Conservation (phyloP, 1,140 invertebrate genomes). For the Papilio glaucus region DNA sequence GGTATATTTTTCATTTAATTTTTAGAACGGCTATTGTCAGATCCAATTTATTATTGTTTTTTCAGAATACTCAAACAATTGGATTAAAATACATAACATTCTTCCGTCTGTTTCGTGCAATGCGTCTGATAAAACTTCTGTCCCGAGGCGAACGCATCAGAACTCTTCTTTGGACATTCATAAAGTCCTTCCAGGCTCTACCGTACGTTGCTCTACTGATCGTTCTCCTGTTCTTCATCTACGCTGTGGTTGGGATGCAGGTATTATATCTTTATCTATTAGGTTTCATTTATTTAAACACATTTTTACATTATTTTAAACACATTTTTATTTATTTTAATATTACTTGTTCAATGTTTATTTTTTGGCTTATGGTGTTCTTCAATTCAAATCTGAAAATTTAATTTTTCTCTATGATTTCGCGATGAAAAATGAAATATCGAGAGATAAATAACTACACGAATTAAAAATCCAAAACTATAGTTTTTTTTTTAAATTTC, state of each 20-base stretch:
- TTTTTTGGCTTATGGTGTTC: no score
- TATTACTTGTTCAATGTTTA: no score
- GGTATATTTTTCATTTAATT: no score
- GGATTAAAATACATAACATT: conserved; percentile 98
- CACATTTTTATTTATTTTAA: no score
- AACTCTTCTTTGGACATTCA: conserved; percentile 99
- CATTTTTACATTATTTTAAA: no score
- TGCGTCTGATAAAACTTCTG: conserved; percentile 98
- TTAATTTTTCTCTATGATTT: no score
- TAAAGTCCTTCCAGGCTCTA: conserved; percentile 99
- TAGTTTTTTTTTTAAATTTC: conserved; percentile 58
- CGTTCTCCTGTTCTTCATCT: conserved; percentile 99
- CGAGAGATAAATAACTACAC: conserved; percentile 99
- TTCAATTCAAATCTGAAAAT: no score
- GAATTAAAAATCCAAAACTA: no score
- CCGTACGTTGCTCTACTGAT: conserved; percentile 99
- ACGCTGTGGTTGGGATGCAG: conserved; percentile 99
- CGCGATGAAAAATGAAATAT: no score
- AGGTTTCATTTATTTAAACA: background rate
- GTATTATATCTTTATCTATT: conserved; percentile 78
- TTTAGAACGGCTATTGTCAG: background rate
- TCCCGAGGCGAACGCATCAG: conserved; percentile 98
- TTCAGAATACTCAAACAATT: conserved; percentile 80
- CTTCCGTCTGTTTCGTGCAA: conserved; percentile 99
- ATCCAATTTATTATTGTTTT: conserved; percentile 49